Conservation (phyloP, 2,113 vertebrate species). For the Phoxinus phoxinus region DNA sequence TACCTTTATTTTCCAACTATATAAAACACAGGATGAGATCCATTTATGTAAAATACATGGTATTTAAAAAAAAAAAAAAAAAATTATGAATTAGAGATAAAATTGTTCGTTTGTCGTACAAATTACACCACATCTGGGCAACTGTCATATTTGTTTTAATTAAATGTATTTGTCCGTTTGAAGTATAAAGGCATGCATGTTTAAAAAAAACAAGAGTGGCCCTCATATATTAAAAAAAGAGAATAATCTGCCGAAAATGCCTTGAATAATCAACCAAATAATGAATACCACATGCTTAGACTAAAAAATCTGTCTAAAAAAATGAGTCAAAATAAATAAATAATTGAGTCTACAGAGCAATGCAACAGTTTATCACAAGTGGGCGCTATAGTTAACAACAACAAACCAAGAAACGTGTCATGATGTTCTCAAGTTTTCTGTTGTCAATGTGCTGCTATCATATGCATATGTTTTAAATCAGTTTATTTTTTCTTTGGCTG, state of each 20-base stretch:
- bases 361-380: neutral
- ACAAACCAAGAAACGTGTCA: neutral
- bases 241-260: neutral
- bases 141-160: too few species aligned
- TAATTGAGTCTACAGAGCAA: neutral
- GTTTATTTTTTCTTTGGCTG: neutral
- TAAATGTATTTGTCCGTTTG: neutral
- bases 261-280: neutral
- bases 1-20: too few species aligned
- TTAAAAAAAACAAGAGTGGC: neutral
- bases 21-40: neutral
- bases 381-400: neutral
- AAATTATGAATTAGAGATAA: neutral
- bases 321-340: neutral
- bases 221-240: neutral
- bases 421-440: neutral
- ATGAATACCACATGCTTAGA: neutral
- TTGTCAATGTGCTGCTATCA: neutral
- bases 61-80: too few species aligned
- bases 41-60: neutral
- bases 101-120: neutral
- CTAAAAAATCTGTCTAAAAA: neutral
- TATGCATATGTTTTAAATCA: neutral
- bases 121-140: neutral
- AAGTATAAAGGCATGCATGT: neutral